A percentile compares a stretch with the other conserved stretches of the same genome.
These are phyloP conservation scores for Thereva unica DNA, from an alignment of 2,888 invertebrate genomes.

Conservation along the genomic window DNA sequence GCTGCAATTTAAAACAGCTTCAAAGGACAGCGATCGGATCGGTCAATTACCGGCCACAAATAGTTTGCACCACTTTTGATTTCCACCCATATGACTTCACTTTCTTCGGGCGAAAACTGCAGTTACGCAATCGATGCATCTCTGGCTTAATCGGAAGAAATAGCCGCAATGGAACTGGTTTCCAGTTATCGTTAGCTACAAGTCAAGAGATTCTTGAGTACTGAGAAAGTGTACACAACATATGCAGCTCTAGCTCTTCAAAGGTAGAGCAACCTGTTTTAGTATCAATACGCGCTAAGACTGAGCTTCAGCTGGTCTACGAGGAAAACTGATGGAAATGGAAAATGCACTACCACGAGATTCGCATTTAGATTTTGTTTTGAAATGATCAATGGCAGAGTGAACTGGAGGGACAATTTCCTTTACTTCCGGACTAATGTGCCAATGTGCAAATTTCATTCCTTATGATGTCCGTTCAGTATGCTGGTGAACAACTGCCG, in stretches of 20 bases:
- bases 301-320: too few relatives aligned
- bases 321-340: too few relatives aligned
- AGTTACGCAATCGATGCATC: constrained; percentile 14
- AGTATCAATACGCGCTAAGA: too few relatives aligned
- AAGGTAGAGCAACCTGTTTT: background rate
- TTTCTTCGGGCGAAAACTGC: constrained; percentile 15
- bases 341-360: too few relatives aligned
- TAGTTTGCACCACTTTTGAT: background rate
- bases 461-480: background rate
- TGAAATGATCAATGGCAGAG: too few relatives aligned
- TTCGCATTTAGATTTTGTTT: too few relatives aligned
- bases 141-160: background rate
- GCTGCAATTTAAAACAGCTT: constrained; percentile 5
- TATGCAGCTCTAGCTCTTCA: background rate
- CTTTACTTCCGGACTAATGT: too few relatives aligned
- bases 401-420: too few relatives aligned
- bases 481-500: background rate
- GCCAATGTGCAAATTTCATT: background rate
- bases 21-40: background rate
- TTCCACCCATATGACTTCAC: constrained; percentile 9
- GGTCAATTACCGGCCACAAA: background rate
- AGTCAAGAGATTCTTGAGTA: background rate
- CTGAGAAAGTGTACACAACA: background rate
- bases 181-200: background rate
- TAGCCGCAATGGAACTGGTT: constrained; percentile 1